Conservation (phyloP, 2,113 vertebrate genomes). For the Hipposideros armiger region DNA sequence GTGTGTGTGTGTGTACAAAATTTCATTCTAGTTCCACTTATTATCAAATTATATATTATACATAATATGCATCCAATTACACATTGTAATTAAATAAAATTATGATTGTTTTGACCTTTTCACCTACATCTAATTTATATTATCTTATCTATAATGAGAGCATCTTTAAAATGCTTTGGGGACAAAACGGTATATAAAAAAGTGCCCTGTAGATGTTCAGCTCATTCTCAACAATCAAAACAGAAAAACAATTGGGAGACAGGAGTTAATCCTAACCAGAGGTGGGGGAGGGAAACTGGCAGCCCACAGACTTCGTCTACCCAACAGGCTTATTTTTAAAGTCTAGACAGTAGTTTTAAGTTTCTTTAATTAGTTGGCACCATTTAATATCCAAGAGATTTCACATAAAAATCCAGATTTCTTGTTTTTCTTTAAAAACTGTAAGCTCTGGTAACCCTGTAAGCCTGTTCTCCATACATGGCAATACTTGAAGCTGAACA, state of each 20-base stretch:
- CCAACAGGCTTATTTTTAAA: slow-evolving; percentile 14
- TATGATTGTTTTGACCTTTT: not conserved
- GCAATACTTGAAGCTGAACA: not conserved
- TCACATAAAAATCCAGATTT: slow-evolving; percentile 27
- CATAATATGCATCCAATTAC: not conserved
- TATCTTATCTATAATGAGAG: not conserved
- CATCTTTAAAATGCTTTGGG: slow-evolving; percentile 5
- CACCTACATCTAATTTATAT: not conserved
- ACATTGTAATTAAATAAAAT: not conserved
- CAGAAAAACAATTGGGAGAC: not conserved
- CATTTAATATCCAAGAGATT: slow-evolving; percentile 48
- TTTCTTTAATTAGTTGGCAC: slow-evolving; percentile 24
- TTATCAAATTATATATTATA: not conserved
- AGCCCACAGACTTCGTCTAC: not conserved
- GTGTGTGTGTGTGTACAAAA: not conserved
- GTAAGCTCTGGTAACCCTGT: not conserved
- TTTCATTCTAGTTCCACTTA: slow-evolving; percentile 7
- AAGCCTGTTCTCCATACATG: not conserved
- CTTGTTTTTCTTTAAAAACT: slow-evolving; percentile 61
- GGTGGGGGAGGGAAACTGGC: not conserved
- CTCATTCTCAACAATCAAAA: not conserved
- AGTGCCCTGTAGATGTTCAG: not conserved
- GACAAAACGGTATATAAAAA: not conserved
- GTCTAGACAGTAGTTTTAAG: not conserved
- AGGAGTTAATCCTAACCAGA: not conserved